These are phyloP conservation scores for Drosophila lutescens DNA, from an alignment of 2,888 invertebrate species.

Conservation along the genomic window DNA sequence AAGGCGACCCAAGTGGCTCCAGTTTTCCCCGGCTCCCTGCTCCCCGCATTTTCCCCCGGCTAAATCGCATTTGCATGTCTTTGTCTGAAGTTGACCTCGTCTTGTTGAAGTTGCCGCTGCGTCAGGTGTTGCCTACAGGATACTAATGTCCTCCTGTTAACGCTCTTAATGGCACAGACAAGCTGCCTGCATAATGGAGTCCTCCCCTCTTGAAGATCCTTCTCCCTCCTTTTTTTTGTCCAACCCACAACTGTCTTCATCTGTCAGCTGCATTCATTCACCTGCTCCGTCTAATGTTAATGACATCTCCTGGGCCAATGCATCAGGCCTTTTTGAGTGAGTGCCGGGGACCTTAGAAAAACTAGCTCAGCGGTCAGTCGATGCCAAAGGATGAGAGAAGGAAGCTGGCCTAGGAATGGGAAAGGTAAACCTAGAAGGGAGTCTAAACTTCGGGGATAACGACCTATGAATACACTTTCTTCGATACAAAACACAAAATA, in stretches of 20 bases:
- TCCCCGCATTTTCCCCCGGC: background rate
- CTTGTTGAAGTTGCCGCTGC: constrained; percentile 30
- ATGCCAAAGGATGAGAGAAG: constrained; percentile 50
- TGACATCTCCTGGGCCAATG: constrained; percentile 72
- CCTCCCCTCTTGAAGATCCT: constrained; percentile 7
- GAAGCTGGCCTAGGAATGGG: constrained; percentile 11
- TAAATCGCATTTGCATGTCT: constrained; percentile 74
- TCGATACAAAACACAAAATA: too few species aligned
- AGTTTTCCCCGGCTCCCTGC: constrained; percentile 1
- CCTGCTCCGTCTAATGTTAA: constrained; percentile 71
- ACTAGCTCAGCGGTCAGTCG: constrained; percentile 53
- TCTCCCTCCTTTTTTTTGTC: constrained; percentile 1
- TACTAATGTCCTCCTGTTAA: constrained; percentile 69
- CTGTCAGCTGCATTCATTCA: constrained; percentile 71
- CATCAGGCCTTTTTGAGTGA: constrained; percentile 65
- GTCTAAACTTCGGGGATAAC: background rate
- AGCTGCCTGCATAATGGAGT: constrained; percentile 63
- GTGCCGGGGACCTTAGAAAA: constrained; percentile 52
- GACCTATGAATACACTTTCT: background rate
- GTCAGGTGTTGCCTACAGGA: constrained; percentile 73
- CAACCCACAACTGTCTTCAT: constrained; percentile 40
- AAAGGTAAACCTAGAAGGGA: background rate
- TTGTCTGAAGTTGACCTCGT: constrained; percentile 76
- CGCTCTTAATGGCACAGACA: constrained; percentile 70
- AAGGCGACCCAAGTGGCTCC: constrained; percentile 53